A percentile compares a stretch with the other conserved stretches of the same genome.
Conservation (phyloP, 1,140 invertebrate genomes). For the Meloidogyne exigua region DNA sequence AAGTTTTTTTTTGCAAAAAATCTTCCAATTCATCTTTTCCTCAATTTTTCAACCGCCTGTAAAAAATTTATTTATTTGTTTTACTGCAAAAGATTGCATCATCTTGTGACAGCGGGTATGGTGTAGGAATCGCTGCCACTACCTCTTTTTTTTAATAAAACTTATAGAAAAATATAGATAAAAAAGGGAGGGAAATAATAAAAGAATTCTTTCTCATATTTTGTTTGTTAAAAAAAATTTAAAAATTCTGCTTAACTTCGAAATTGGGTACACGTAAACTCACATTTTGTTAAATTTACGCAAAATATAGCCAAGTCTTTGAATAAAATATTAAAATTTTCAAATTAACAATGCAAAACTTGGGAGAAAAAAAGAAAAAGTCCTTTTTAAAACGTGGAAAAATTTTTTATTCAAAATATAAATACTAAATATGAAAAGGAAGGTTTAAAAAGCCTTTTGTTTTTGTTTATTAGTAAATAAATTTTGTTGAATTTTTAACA, state of each 20-base stretch:
- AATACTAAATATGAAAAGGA: too few relatives aligned
- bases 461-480: too few relatives aligned
- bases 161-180: neutral
- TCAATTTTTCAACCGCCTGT: neutral
- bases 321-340: neutral
- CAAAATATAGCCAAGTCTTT: neutral
- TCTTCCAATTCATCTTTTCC: neutral
- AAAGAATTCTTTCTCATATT: neutral
- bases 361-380: too few relatives aligned
- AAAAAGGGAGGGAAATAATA: too few relatives aligned
- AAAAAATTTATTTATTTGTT: neutral
- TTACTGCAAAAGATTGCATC: slow-evolving; percentile 1
- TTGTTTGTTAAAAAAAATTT: neutral
- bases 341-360: too few relatives aligned
- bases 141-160: neutral
- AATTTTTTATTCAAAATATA: too few relatives aligned
- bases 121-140: neutral
- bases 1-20: neutral
- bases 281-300: neutral
- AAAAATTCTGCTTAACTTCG: neutral
- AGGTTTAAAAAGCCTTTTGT: too few relatives aligned
- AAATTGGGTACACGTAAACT: neutral
- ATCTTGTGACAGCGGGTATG: neutral
- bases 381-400: too few relatives aligned
- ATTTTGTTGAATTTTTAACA: too few relatives aligned